Percentiles rank a stretch among this genome's conserved stretches.
These are phyloP conservation scores for Sebastes schlegelii DNA, from an alignment of 2,113 vertebrate species.

Conservation along the genomic window DNA sequence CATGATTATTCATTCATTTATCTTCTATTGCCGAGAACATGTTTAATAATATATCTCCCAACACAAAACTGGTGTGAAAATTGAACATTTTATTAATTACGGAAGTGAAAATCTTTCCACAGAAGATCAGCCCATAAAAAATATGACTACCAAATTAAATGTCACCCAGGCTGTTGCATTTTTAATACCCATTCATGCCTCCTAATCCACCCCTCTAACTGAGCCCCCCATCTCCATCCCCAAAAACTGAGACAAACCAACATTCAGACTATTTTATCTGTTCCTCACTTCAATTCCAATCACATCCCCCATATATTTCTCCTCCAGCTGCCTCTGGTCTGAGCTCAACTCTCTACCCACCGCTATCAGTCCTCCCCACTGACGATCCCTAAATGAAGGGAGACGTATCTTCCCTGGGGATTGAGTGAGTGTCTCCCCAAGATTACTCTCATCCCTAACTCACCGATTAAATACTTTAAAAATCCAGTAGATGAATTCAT, in stretches of 20 bases:
- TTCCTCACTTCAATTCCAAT: conserved; percentile 39
- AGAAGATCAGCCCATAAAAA: conserved; percentile 22
- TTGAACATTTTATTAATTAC: conserved; percentile 57
- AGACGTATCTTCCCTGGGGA: conserved; percentile 47
- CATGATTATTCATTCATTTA: conserved; percentile 19
- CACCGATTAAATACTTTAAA: conserved; percentile 66
- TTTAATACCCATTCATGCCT: conserved; percentile 70
- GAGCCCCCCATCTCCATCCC: background rate
- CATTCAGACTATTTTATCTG: conserved; percentile 36
- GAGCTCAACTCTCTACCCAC: conserved; percentile 16
- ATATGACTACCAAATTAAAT: conserved; percentile 65
- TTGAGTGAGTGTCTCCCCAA: conserved; percentile 64
- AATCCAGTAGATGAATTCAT: conserved; percentile 63
- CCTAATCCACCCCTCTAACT: conserved; percentile 58
- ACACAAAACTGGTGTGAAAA: conserved; percentile 57
- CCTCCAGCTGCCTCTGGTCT: conserved; percentile 37
- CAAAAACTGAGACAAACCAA: conserved; percentile 35
- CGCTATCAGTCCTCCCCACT: conserved; percentile 63
- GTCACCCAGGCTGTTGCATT: conserved; percentile 67
- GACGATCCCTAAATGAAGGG: conserved; percentile 51
- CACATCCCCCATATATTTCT: conserved; percentile 25
- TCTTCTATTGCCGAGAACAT: conserved; percentile 7
- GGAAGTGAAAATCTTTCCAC: conserved; percentile 25
- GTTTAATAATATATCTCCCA: conserved; percentile 65
- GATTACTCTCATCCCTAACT: conserved; percentile 77